phyloP scores from a whole-genome alignment of 2,888 invertebrate genomes.

The Troglohyphantes excavatus region DNA sequence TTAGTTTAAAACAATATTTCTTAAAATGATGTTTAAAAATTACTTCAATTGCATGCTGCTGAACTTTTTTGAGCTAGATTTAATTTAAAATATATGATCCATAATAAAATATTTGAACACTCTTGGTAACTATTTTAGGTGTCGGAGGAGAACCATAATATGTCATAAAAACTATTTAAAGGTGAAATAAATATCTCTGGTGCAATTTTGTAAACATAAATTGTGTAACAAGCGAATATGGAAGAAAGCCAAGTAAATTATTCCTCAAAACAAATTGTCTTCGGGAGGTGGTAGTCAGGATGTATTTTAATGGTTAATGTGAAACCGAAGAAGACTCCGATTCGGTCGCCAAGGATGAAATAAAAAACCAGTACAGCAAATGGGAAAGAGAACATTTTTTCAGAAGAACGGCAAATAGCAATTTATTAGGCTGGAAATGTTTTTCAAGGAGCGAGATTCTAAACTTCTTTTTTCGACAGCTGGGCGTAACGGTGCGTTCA shows the following conservation, averaged over 20 bases:
- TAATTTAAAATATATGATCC: too few species aligned
- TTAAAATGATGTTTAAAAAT: too few species aligned
- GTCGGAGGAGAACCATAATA: too few species aligned
- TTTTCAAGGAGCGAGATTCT: not conserved
- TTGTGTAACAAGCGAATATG: not conserved
- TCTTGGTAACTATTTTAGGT: too few species aligned
- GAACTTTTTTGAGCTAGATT: too few species aligned
- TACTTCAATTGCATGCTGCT: too few species aligned
- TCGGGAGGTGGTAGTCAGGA: not conserved
- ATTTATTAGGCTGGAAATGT: not conserved
- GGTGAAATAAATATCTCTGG: too few species aligned
- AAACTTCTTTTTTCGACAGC: not conserved
- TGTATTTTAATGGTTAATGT: not conserved
- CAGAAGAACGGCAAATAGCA: not conserved
- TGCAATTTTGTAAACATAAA: not conserved
- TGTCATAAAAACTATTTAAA: too few species aligned
- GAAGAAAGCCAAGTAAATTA: not conserved
- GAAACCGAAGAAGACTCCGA: not conserved
- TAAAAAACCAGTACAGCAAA: not conserved
- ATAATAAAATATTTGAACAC: too few species aligned
- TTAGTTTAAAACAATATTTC: too few species aligned
- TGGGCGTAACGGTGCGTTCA: not conserved
- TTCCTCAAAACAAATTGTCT: not conserved
- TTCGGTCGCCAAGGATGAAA: not conserved
- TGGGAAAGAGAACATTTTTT: not conserved